These are phyloP conservation scores for Drosophila meridionalis DNA, from an alignment of 2,888 invertebrate genomes.

Conservation along the genomic window DNA sequence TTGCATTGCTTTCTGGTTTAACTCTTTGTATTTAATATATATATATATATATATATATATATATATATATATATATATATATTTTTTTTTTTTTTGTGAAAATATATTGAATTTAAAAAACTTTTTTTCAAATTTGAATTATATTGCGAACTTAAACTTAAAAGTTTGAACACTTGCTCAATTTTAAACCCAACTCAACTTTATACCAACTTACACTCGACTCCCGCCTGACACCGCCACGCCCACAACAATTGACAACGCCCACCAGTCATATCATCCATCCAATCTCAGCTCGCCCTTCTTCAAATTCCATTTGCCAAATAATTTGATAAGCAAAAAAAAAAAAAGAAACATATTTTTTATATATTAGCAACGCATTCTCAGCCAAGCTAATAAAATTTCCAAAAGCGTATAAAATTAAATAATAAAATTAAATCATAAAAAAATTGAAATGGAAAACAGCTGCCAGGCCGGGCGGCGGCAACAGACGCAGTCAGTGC, in stretches of 20 bases:
- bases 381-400: slow-evolving; percentile 55
- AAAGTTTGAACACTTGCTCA: too few species aligned
- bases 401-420: slow-evolving; percentile 61
- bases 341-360: slow-evolving; percentile 49
- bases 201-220: neutral
- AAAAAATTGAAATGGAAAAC: slow-evolving; percentile 52
- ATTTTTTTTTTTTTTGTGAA: too few species aligned
- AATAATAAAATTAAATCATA: slow-evolving; percentile 60
- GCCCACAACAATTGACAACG: slow-evolving; percentile 1
- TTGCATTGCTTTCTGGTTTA: too few species aligned
- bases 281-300: neutral
- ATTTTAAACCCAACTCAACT: neutral
- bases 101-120: too few species aligned
- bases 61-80: too few species aligned
- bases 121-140: too few species aligned
- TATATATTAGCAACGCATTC: slow-evolving; percentile 38
- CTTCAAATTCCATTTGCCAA: slow-evolving; percentile 13
- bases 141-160: too few species aligned
- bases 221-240: neutral
- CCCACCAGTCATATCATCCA: slow-evolving; percentile 7
- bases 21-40: too few species aligned
- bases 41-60: too few species aligned
- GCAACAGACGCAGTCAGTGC: slow-evolving; percentile 59
- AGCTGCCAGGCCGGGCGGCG: slow-evolving; percentile 43
- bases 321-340: slow-evolving; percentile 25